phyloP scores from a whole-genome alignment of 64 coral and sea anemone species.

The Pocillopora damicornis region DNA sequence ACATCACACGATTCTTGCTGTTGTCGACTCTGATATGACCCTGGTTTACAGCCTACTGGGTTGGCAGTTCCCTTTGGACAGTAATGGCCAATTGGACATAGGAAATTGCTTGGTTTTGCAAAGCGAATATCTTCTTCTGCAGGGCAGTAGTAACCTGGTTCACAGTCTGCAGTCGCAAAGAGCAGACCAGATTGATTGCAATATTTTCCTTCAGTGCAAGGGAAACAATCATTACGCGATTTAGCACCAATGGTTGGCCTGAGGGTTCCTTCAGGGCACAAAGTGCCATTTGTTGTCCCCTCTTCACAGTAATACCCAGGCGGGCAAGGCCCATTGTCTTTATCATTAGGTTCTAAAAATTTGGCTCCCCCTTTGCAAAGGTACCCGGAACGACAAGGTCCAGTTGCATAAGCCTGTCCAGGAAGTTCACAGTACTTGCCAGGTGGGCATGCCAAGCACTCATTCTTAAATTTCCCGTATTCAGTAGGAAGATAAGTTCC shows the following conservation, averaged over 20 bases:
- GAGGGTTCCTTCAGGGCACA: slow-evolving; percentile 84
- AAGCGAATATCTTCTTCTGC: slow-evolving; percentile 68
- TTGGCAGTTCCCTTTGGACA: slow-evolving; percentile 78
- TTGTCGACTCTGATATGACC: slow-evolving; percentile 68
- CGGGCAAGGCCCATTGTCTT: slow-evolving; percentile 67
- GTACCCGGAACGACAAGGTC: slow-evolving; percentile 72
- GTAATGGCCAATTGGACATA: slow-evolving; percentile 77
- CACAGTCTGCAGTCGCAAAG: slow-evolving; percentile 51
- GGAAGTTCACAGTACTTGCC: slow-evolving; percentile 76
- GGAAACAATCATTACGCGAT: slow-evolving; percentile 60
- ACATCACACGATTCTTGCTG: slow-evolving; percentile 50
- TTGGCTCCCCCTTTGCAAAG: slow-evolving; percentile 76
- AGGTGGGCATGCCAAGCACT: slow-evolving; percentile 73
- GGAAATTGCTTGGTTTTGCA: slow-evolving; percentile 56
- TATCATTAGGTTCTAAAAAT: slow-evolving; percentile 66
- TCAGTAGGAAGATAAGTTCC: slow-evolving; percentile 76
- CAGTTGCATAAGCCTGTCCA: slow-evolving; percentile 59
- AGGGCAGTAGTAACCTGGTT: slow-evolving; percentile 83
- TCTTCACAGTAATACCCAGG: slow-evolving; percentile 75
- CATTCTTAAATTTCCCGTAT: slow-evolving; percentile 59
- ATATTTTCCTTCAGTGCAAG: slow-evolving; percentile 79
- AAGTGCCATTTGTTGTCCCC: slow-evolving; percentile 76
- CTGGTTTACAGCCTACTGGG: slow-evolving; percentile 77
- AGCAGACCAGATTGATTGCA: slow-evolving; percentile 72
- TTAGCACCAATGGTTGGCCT: slow-evolving; percentile 61